Base-by-base conservation (phyloP, 2,888 invertebrate species). In the Diarsia brunnea region DNA sequence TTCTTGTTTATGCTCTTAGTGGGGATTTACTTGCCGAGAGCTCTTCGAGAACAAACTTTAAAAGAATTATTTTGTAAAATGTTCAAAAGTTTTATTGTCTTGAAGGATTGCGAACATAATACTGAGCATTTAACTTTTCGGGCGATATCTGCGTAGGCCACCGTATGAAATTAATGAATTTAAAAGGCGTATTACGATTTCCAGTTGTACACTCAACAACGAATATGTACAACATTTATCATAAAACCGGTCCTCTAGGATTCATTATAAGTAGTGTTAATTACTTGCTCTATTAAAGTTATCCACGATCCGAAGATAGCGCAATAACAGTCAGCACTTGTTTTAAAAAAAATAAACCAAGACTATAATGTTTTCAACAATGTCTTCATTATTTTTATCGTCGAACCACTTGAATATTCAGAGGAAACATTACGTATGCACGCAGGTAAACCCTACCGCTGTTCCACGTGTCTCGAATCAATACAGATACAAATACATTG, bases 351-450 rank as follows among this genome's bases (percentile, higher is more conserved):
- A 77, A 49, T 24, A 55, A 60, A 27, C 38, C n/a, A 21, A 16
- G n/a, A 12, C 38, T 51, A 51, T 21, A 43, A 60, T 60, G n/a
- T 75, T 75, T 19, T 8, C 47, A 49, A 38, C 47, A 43, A 53
- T 58, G 77, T 53, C 49, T 61, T 61, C 61, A 69, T 79, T 72
- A 79, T 66, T 76, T 83, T 81, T 75, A 69, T 85, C 71, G 84
- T 87, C 75, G 64, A 71, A 73, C 84, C 78, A 81, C 78, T 89
- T 84, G 75, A 79, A 85, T 90, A 90, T 91, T 89, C 90, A 79
- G 72, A 77, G 73, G 82, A 79, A 82, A 87, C 86, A 87, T 89
- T 90, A 87, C 77, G 87, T 89, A 91, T 92, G 89, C 91, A 86
- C 84, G 74, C 67, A 86, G 75, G 80, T 79, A 87, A 79, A 85